A percentile compares a stretch with the other conserved stretches of the same genome.
These are phyloP conservation scores for Nemurella pictetii DNA, from an alignment of 2,888 invertebrate genomes.

Conservation along the genomic window DNA sequence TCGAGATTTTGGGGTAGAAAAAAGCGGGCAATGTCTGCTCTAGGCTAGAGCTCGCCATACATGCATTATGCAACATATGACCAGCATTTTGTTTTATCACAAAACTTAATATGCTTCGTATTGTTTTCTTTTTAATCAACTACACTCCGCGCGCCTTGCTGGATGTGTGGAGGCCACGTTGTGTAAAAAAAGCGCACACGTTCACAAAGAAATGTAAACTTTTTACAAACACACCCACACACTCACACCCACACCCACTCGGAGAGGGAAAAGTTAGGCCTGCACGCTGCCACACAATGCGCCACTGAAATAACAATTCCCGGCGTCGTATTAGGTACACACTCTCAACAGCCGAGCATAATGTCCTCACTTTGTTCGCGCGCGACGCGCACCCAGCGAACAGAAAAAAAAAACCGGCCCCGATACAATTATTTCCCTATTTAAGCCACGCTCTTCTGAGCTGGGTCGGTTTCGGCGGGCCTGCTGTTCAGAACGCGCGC, in stretches of 20 bases:
- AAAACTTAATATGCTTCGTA: not conserved
- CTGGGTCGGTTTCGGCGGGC: not conserved
- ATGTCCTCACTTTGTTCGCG: not conserved
- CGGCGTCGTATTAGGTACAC: not conserved
- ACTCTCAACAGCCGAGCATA: not conserved
- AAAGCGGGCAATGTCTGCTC: not conserved
- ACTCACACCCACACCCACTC: not conserved
- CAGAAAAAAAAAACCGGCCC: not conserved
- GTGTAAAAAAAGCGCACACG: not conserved
- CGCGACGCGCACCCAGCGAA: not conserved
- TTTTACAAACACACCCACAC: not conserved
- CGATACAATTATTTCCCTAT: constrained; percentile 27
- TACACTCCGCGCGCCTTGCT: not conserved
- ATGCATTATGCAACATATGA: not conserved
- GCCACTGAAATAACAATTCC: not conserved
- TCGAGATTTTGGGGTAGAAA: not conserved
- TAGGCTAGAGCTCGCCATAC: not conserved
- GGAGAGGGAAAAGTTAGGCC: not conserved
- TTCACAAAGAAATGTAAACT: not conserved
- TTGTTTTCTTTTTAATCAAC: not conserved
- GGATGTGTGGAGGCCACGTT: not conserved
- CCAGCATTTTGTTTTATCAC: not conserved
- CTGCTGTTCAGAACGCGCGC: not conserved
- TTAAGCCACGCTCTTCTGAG: not conserved
- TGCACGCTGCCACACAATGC: not conserved